A percentile compares a stretch with the other conserved stretches of the same genome.
phyloP scores from a whole-genome alignment of 1,140 invertebrate genomes.

The Stegodyphus dumicola region DNA sequence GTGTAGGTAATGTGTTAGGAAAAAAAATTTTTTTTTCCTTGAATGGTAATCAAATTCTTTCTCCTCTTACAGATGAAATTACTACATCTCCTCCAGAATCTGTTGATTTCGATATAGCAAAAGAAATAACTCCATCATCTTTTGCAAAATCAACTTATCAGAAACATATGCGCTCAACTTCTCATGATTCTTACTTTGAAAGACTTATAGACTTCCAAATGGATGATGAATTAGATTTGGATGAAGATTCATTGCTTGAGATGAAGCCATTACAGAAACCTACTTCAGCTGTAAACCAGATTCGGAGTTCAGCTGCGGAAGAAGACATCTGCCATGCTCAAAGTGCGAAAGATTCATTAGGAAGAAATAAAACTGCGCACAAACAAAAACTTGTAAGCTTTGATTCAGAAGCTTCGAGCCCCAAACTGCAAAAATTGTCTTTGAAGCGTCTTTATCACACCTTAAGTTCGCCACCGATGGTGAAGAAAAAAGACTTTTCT shows the following conservation, averaged over 20 bases:
- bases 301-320: neutral
- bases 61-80: slow-evolving; percentile 48
- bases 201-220: slow-evolving; percentile 53
- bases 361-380: slow-evolving; percentile 11
- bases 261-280: neutral
- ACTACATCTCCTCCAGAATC: slow-evolving; percentile 3
- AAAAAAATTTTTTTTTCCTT: too few species aligned
- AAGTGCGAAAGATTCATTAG: slow-evolving; percentile 4
- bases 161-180: slow-evolving; percentile 76
- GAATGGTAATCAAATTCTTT: neutral
- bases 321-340: neutral
- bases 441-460: slow-evolving; percentile 34
- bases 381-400: slow-evolving; percentile 49
- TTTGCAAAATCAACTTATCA: neutral
- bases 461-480: slow-evolving; percentile 33
- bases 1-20: too few species aligned
- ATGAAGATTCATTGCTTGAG: slow-evolving; percentile 1
- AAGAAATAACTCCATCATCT: neutral
- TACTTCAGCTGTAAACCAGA: neutral
- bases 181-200: slow-evolving; percentile 94
- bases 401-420: slow-evolving; percentile 44
- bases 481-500: slow-evolving; percentile 7
- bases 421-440: slow-evolving; percentile 55
- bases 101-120: neutral
- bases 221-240: slow-evolving; percentile 16